Evolutionary conservation across 2,888 invertebrate genomes (phyloP).

Genomic region (Melitaea athalia): DNA sequence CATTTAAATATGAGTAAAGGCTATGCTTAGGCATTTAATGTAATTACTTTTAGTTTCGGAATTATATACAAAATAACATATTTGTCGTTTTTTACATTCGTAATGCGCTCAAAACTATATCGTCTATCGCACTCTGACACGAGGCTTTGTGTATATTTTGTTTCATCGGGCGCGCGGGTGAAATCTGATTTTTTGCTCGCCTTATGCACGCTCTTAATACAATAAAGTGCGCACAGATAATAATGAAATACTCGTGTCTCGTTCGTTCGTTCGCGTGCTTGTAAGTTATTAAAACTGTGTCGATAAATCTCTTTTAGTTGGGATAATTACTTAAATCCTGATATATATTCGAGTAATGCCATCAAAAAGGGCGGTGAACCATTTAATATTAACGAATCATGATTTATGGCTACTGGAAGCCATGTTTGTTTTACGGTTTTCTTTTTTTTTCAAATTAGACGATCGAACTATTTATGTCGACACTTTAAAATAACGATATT

Average conservation of each 20-base stretch:
- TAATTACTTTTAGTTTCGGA: no score
- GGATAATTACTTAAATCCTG: conserved; percentile 56
- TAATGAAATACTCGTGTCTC: conserved; percentile 26
- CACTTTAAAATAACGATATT: conserved; percentile 9
- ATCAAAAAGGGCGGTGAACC: conserved; percentile 48
- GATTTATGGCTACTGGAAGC: conserved; percentile 46
- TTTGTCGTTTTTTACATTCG: no score
- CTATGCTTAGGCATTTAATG: no score
- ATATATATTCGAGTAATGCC: conserved; percentile 72
- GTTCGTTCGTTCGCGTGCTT: conserved; percentile 57
- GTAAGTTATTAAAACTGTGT: conserved; percentile 54
- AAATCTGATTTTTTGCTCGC: no score
- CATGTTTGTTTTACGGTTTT: conserved; percentile 30
- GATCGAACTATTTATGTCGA: conserved; percentile 13
- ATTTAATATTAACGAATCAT: conserved; percentile 55
- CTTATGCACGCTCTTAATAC: no score
- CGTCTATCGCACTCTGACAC: no score
- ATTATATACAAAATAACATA: no score
- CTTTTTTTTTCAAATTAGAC: conserved; percentile 15
- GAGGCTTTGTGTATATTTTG: no score
- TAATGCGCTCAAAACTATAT: no score
- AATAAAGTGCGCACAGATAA: conserved; percentile 30
- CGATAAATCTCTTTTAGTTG: conserved; percentile 55
- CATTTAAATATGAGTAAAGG: no score
- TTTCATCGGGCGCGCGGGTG: no score